Base-by-base conservation (phyloP, 2,113 vertebrate genomes). In the Morphnarchus princeps region DNA sequence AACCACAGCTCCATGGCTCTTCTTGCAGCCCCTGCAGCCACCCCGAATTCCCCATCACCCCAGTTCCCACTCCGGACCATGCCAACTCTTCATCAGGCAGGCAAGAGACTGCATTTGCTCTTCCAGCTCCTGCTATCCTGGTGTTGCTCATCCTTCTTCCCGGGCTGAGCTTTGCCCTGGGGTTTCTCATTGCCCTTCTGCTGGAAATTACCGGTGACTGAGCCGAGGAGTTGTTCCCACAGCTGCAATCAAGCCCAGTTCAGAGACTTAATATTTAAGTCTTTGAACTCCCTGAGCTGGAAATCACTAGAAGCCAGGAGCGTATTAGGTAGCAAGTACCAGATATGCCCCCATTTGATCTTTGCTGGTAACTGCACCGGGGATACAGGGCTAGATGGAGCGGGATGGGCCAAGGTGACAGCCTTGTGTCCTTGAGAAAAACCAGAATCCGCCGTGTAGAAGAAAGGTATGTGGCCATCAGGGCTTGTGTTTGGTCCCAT, bases 121-220 rank as follows among this genome's bases (percentile, higher is more conserved):
- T 50, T 47, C 12, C 58, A 80, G 38, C 29, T 88, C 52, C 74
- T 71, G 25, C 19, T 40, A 4, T 0, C 0, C 6, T 42, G 52
- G 14, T 22, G 24, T 43, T 43, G 43, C n/a, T 63, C 43, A 21
- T 17, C 25, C 71, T 81, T 52, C 66, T 82, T 49, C 57, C 22
- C 8, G 0, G 3, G 25, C 29, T 57, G 31, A 63, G 40, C n/a
- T 47, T 78, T 62, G 36, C 52, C 65, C 34, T 0, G 0, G 20
- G 29, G 13, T 29, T 63, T 86, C 57, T 67, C 17, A 29, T 19
- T 22, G 59, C 18, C n/a, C 69, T 72, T 82, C 61, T 43, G 15
- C 61, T 36, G 31, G 38, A 38, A 81, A 73, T 28, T 7, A 40
- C 16, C 15, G 52, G 45, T 3, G 4, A 38, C 52, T 0, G 1